phyloP scores from a whole-genome alignment of 1,140 invertebrate species.

The Galleria mellonella region DNA sequence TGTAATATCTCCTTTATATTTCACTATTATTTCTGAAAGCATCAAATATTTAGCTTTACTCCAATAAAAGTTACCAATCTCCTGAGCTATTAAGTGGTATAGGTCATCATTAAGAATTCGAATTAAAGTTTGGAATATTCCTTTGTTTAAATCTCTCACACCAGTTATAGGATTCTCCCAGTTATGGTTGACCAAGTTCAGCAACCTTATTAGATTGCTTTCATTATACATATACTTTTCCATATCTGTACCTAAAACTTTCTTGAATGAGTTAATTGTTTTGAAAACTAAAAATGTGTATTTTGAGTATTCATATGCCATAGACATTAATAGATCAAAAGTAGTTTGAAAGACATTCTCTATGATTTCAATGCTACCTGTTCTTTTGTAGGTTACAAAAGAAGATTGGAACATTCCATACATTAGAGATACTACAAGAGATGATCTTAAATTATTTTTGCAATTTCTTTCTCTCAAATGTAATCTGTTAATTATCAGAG shows the following conservation, averaged over 20 bases:
- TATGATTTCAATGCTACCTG: slow-evolving; percentile 4
- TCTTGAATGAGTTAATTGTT: slow-evolving; percentile 52
- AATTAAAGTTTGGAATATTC: slow-evolving; percentile 46
- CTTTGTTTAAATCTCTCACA: slow-evolving; percentile 56
- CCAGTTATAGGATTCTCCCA: slow-evolving; percentile 70
- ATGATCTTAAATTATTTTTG: slow-evolving; percentile 9
- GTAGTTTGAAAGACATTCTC: slow-evolving; percentile 24
- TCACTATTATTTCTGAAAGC: slow-evolving; percentile 54
- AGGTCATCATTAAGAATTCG: slow-evolving; percentile 25
- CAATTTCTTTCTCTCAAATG: slow-evolving; percentile 10
- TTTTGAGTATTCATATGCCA: slow-evolving; percentile 61
- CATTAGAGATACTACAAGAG: slow-evolving; percentile 33
- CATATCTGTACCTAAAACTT: slow-evolving; percentile 38
- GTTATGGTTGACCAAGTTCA: slow-evolving; percentile 62
- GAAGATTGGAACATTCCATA: slow-evolving; percentile 66
- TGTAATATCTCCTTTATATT: slow-evolving; percentile 22
- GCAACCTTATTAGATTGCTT: slow-evolving; percentile 34
- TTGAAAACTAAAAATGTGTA: slow-evolving; percentile 60
- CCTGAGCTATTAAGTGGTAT: slow-evolving; percentile 29
- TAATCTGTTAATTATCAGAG: slow-evolving; percentile 26
- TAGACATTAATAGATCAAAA: slow-evolving; percentile 35
- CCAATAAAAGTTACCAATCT: slow-evolving; percentile 62
- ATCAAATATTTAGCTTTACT: slow-evolving; percentile 69
- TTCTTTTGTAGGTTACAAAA: slow-evolving; percentile 31
- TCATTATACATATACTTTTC: slow-evolving; percentile 33